Base-by-base conservation (phyloP, 2,113 vertebrate species). In the Diadophis punctatus region DNA sequence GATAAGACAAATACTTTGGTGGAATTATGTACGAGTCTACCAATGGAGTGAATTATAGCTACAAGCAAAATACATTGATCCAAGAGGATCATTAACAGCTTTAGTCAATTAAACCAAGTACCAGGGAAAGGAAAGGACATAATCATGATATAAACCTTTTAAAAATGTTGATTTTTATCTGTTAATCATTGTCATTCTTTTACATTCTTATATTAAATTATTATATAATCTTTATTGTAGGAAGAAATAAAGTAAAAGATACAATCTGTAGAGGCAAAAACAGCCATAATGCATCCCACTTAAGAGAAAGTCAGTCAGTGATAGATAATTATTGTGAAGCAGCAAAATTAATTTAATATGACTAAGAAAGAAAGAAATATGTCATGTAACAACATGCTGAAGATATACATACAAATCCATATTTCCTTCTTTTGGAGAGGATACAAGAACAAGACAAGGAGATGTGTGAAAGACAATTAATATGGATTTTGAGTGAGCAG, bases 41-140 rank as follows among this genome's bases (percentile, higher is more conserved):
- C 96, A 97, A 95, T 94, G 97, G 95, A 95, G 96, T 97, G 97
- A 98, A 98, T 98, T 97, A 97, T 95, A 97, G 95, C 94, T 98
- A 95, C 97, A 96, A 97, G 97, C 96, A 95, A 96, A 96, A 96
- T 94, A 95, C 97, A 98, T 98, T 97, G 97, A 98, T 98, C 96
- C 97, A 98, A 95, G 89, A 96, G 96, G 95, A 97, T 98, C 97
- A 97, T 98, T 98, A 98, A 97, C 95, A 95, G 95, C 96, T 97
- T 97, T 97, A 97, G 96, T 95, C 97, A 97, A 96, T 94, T 97
- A 97, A 97, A 97, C 96, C 96, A 97, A 97, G 96, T 96, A 97
- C 97, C 96, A 96, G 96, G 94, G 93, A 95, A 97, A 97, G 95
- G 95, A 97, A 91, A 95, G 93, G 96, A 55, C 53, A 55, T 20